These are phyloP conservation scores for Phanerotoma sp. DNA, from an alignment of 2,888 invertebrate genomes.

Conservation along the genomic window DNA sequence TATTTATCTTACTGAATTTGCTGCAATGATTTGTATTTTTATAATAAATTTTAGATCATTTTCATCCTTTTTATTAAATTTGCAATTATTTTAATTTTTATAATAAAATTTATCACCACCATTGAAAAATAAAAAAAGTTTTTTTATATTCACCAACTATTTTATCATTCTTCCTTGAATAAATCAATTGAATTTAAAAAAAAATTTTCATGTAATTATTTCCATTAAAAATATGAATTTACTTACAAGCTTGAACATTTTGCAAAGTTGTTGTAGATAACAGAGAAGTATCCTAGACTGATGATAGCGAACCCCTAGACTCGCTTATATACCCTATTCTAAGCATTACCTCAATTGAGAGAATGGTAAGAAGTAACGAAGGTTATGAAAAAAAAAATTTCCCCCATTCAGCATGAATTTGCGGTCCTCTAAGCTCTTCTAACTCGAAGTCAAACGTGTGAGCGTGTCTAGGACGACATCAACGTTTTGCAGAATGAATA, in stretches of 20 bases:
- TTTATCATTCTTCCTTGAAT: too few species aligned
- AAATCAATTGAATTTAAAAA: too few species aligned
- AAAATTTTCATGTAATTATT: too few species aligned
- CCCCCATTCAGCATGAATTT: constrained; percentile 26
- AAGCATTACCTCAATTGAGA: constrained; percentile 23
- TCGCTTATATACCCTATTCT: constrained; percentile 45
- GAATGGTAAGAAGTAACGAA: constrained; percentile 25
- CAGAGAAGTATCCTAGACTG: constrained; percentile 43
- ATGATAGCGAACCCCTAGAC: constrained; percentile 33
- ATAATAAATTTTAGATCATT: too few species aligned
- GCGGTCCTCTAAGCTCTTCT: constrained; percentile 14
- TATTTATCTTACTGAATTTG: too few species aligned
- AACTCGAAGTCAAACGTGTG: neutral
- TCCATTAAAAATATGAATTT: constrained; percentile 13
- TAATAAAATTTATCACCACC: too few species aligned
- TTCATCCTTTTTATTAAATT: too few species aligned
- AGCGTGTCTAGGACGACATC: neutral
- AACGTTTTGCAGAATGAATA: neutral
- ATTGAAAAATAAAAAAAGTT: too few species aligned
- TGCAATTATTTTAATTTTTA: too few species aligned
- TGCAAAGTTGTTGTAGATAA: constrained; percentile 44
- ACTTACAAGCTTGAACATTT: constrained; percentile 68
- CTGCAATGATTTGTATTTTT: too few species aligned
- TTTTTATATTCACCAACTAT: too few species aligned
- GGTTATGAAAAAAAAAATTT: constrained; percentile 29